Base-by-base conservation (phyloP, 2,113 vertebrate genomes). In the Dasyurus viverrinus region DNA sequence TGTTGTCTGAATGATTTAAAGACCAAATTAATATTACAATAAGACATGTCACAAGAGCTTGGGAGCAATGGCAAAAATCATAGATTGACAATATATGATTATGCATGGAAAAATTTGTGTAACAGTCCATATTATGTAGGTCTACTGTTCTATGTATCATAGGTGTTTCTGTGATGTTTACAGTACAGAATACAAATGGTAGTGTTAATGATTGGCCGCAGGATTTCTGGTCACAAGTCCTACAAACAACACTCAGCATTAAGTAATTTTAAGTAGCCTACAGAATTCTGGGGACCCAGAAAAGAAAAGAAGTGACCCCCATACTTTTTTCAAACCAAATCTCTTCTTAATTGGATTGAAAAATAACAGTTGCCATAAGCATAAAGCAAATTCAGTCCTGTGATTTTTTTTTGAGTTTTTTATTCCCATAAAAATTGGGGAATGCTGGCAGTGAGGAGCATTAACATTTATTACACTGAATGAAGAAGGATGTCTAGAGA, bases 21-120 rank as follows among this genome's bases (percentile, higher is more conserved):
- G 16, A n/a, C 6, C 36, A 76, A n/a, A n/a, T 76, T n/a, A 76
- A 76, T n/a, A 76, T n/a, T 22, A 19, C 19, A 42, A 42, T 84
- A 42, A 84, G 60, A 84, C 14, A 68, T 42, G 36, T n/a, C 60
- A 22, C 68, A 23, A 84, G n/a, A 42, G 6, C 1, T 42, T n/a
- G 68, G 22, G 36, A 76, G 2, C 7, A 23, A 42, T n/a, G 19
- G 16, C 50, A 68, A 68, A 42, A 42, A 84, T 84, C 60, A 42
- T 42, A 42, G 68, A 84, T 8, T 8, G 10, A 47, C 7, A 14
- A 50, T 30, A 27, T 90, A 50, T 14, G 46, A 90, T 50, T 27
- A 48, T 76, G 90, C 96, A 97, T 96, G 97, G 95, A 57, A 95
- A 95, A 93, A 53, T 97, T 48, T 54, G 89, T 53, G 19, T 84